phyloP scores from a whole-genome alignment of 2,888 invertebrate genomes.

The Tetrapedia diversipes region DNA sequence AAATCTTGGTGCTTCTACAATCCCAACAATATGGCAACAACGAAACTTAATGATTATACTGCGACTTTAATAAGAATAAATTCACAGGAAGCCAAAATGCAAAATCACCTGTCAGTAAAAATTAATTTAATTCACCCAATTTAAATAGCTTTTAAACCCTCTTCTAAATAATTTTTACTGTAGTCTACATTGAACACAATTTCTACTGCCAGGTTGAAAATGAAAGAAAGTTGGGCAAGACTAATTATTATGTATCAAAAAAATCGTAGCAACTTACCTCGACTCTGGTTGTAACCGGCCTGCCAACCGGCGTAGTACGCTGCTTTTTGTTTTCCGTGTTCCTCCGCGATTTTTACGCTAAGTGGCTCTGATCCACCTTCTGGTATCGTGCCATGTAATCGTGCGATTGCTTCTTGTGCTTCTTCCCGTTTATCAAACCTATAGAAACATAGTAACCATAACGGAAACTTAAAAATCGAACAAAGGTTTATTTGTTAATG shows the following conservation, averaged over 20 bases:
- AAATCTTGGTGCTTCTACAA: constrained; percentile 46
- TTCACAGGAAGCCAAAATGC: constrained; percentile 63
- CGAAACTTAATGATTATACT: constrained; percentile 47
- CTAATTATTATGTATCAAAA: constrained; percentile 18
- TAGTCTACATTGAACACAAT: constrained; percentile 7
- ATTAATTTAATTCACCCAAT: neutral
- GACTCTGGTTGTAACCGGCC: constrained; percentile 87
- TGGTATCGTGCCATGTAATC: constrained; percentile 92
- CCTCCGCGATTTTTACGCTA: constrained; percentile 93
- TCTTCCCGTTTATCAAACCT: constrained; percentile 95
- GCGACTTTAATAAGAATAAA: constrained; percentile 47
- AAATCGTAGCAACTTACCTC: constrained; percentile 79
- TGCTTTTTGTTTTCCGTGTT: constrained; percentile 92
- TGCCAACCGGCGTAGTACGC: constrained; percentile 89
- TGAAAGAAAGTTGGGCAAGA: constrained; percentile 40
- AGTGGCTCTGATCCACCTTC: constrained; percentile 93
- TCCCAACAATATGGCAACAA: constrained; percentile 43
- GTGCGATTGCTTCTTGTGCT: constrained; percentile 94
- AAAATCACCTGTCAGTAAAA: constrained; percentile 58
- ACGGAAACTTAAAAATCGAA: neutral
- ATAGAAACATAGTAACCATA: constrained; percentile 54
- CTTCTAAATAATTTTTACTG: neutral
- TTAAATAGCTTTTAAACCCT: no score
- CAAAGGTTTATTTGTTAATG: constrained; percentile 14
- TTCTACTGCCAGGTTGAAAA: constrained; percentile 59